A percentile compares a stretch with the other conserved stretches of the same genome.
phyloP scores from a whole-genome alignment of 2,888 invertebrate species.

The Syritta pipiens region DNA sequence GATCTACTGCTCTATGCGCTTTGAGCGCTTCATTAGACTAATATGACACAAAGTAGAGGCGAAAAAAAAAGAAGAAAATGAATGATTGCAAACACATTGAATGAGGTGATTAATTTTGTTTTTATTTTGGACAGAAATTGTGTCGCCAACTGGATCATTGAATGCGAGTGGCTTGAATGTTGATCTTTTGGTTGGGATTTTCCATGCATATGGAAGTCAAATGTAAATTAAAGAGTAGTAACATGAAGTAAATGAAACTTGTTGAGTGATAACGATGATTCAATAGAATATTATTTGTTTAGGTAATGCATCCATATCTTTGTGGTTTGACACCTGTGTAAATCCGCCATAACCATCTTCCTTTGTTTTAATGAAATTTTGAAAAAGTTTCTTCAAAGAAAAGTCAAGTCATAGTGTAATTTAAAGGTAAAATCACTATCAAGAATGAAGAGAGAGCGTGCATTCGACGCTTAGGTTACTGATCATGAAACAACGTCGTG shows the following conservation, averaged over 20 bases:
- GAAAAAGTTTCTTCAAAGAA: no score
- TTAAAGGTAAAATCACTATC: no score
- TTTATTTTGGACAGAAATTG: constrained; percentile 46
- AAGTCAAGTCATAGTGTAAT: no score
- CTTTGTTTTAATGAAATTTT: no score
- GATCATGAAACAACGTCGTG: no score
- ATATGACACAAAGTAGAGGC: constrained; percentile 16
- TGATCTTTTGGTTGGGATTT: constrained; percentile 57
- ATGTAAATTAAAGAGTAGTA: constrained; percentile 46
- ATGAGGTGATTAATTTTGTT: constrained; percentile 50
- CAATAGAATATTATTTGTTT: constrained; percentile 14
- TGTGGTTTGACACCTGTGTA: no score
- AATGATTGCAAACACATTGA: constrained; percentile 19
- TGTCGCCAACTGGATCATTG: constrained; percentile 61
- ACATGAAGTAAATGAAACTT: constrained; percentile 17
- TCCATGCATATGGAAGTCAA: constrained; percentile 38
- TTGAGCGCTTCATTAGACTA: constrained; percentile 26
- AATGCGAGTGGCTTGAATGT: constrained; percentile 50
- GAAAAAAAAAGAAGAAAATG: constrained; percentile 1
- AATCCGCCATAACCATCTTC: no score
- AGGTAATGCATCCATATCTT: constrained; percentile 9
- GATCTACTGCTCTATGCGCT: constrained; percentile 42
- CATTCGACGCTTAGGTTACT: no score
- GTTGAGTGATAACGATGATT: constrained; percentile 10
- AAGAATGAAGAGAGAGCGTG: no score